Percentiles rank a stretch among this genome's conserved stretches.
Conservation (phyloP, 2,797 vertebrate genomes). For the Epinephelus coioides region DNA sequence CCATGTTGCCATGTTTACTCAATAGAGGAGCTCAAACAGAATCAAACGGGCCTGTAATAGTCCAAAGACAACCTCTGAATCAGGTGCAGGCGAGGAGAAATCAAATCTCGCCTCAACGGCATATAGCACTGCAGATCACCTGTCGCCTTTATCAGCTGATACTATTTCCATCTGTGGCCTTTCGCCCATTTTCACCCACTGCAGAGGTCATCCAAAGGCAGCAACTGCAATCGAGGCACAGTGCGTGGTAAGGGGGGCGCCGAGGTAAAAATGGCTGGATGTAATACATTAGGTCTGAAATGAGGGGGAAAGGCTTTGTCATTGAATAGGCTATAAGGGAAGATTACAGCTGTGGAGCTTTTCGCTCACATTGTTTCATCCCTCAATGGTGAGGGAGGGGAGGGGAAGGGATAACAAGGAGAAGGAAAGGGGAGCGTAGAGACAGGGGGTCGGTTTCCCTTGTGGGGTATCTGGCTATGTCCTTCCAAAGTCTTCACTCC, state of each 20-base stretch:
- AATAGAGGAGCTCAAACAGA: constrained; percentile 53
- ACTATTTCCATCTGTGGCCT: constrained; percentile 63
- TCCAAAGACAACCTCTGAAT: constrained; percentile 50
- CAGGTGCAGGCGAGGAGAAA: constrained; percentile 37
- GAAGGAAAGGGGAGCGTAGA: constrained; percentile 8
- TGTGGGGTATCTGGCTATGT: constrained; percentile 45
- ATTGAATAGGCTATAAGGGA: constrained; percentile 36
- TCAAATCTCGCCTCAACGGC: constrained; percentile 44
- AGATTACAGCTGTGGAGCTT: constrained; percentile 57
- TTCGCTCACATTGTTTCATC: constrained; percentile 47
- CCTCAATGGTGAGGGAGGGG: constrained; percentile 27
- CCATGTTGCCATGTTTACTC: constrained; percentile 50
- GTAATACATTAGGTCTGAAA: constrained; percentile 63
- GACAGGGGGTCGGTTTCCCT: constrained; percentile 3
- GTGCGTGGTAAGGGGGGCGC: constrained; percentile 16
- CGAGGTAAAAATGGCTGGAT: constrained; percentile 19
- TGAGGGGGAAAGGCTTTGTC: constrained; percentile 47
- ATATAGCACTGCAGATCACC: constrained; percentile 50
- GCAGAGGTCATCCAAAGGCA: constrained; percentile 65
- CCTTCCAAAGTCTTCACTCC: constrained; percentile 53
- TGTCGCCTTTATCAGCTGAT: constrained; percentile 56
- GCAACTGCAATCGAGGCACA: constrained; percentile 40
- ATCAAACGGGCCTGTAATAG: constrained; percentile 41
- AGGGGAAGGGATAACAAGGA: constrained; percentile 10
- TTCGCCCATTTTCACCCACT: constrained; percentile 48